Evolutionary conservation across 2,888 invertebrate species (phyloP), one percentile per base, ranked within the genome.

Genomic region (Cetonia aurata): DNA sequence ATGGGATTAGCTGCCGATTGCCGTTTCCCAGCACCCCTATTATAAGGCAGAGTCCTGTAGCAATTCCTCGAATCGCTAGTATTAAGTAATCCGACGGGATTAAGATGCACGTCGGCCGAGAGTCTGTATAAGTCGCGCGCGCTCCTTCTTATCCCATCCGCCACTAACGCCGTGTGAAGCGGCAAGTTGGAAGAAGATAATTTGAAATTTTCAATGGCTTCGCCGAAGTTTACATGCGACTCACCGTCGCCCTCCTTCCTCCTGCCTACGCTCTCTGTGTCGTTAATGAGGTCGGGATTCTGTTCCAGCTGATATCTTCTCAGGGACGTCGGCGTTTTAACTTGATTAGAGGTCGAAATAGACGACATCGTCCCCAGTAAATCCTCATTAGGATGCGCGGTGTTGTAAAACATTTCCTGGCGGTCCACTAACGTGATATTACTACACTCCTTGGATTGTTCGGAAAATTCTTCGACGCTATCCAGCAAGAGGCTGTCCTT

Each of bases 211-310:
- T 81, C 80, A 76, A 79, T 77, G 0, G 79, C 77, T 72, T 81
- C 80, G 65, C 80, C 81, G 73, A 80, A 80, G 69, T 78, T 79
- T 67, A 76, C 77, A 60, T 78, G 77, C 70, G 69, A 74, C 72
- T 75, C 75, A 1, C 83, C 85, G 57, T 85, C 86, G 37, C 84
- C 81, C 75, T 73, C 84, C 68, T 80, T 83, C 75, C 80, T 83
- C 76, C 82, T 76, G 41, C 86, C 87, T 0, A 87, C 87, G 74
- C 86, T 90, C 85, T 92, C 92, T 76, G 91, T 91, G 81, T 93
- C 93, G 84, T 91, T 93, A 82, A 93, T 92, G 81, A 93, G 87
- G 85, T 93, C 93, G 68, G 93, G 93, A 84, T 93, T 93, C 83
- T 91, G 91, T 82, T 93, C 93, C 76, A 81, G 74, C 72, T 83